Conservation (phyloP, 2,113 vertebrate species). For the Tachycineta bicolor region DNA sequence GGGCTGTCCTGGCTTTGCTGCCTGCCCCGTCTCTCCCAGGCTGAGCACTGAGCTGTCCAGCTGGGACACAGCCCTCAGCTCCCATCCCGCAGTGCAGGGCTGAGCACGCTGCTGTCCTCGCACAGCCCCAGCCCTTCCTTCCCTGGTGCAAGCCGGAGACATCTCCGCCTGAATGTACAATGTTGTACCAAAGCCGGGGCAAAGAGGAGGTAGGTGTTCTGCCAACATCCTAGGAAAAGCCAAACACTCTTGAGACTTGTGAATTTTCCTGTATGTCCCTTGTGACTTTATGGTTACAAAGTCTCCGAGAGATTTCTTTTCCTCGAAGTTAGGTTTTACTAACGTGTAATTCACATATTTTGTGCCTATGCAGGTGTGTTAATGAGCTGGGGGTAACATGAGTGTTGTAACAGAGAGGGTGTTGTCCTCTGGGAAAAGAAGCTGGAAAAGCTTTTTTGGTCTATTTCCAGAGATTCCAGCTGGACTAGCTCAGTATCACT, state of each 20-base stretch:
- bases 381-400: not conserved
- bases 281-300: not conserved
- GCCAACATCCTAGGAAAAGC: not conserved
- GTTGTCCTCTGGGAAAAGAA: not conserved
- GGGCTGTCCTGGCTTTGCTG: not conserved
- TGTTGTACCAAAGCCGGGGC: not conserved
- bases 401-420: not conserved
- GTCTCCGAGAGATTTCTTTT: not conserved
- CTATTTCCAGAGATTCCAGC: not conserved
- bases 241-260: not conserved
- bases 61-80: not conserved
- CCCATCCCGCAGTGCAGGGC: accelerated
- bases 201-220: not conserved
- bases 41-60: not conserved
- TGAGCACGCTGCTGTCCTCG: not conserved
- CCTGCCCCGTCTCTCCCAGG: accelerated
- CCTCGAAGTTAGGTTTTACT: not conserved
- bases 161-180: not conserved
- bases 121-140: not conserved
- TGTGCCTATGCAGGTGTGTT: not conserved
- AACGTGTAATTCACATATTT: not conserved
- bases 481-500: not conserved
- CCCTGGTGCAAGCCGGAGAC: not conserved
- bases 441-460: not conserved
- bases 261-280: not conserved